phyloP scores from a whole-genome alignment of 2,888 invertebrate species.

The Agrotis ipsilon region DNA sequence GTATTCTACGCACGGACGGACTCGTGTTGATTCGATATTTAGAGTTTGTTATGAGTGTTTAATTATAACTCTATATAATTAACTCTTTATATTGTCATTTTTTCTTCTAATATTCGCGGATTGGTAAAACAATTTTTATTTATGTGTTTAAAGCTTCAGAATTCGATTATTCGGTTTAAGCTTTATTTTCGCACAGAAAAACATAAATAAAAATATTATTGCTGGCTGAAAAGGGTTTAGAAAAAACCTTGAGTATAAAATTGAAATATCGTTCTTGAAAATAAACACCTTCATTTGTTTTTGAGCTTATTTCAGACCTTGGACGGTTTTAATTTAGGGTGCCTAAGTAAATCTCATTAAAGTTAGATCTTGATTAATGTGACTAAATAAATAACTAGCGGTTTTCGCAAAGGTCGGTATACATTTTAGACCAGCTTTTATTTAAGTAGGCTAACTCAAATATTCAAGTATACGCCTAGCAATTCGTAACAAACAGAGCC shows the following conservation, averaged over 20 bases:
- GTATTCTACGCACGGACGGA: conserved; percentile 48
- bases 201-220: background rate
- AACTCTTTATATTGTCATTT: background rate
- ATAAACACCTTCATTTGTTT: background rate
- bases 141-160: background rate
- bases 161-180: background rate
- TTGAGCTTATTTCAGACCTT: background rate
- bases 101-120: conserved; percentile 7
- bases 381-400: background rate
- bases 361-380: background rate
- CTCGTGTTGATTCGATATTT: conserved; percentile 31
- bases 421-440: background rate
- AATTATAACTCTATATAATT: conserved; percentile 43
- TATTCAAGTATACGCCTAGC: background rate
- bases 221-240: background rate
- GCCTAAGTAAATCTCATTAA: background rate
- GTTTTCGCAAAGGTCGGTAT: background rate
- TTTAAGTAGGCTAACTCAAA: too few relatives aligned
- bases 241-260: background rate
- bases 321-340: background rate
- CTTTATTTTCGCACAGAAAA: background rate
- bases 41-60: conserved; percentile 53
- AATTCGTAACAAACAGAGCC: too few relatives aligned
- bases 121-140: conserved; percentile 13
- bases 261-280: background rate